A percentile compares a stretch with the other conserved stretches of the same genome.
Evolutionary conservation across 1,140 invertebrate species (phyloP).

Genomic region (Euglossa dilemma): DNA sequence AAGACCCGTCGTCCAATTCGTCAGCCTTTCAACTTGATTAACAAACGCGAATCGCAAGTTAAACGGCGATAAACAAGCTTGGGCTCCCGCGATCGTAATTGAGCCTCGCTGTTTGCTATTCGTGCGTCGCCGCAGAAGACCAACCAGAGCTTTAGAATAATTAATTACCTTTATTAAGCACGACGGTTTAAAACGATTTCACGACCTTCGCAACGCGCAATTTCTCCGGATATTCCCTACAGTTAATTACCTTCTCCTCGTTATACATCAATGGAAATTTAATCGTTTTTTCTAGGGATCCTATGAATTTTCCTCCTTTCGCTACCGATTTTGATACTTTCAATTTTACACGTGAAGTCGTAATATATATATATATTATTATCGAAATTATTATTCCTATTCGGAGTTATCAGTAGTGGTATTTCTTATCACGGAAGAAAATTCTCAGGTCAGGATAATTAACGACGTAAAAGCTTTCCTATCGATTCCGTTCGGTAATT

Average conservation of each 20-base stretch:
- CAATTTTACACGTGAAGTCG: too few species aligned
- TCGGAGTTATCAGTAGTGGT: too few species aligned
- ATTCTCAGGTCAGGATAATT: not conserved
- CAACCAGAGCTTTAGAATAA: not conserved
- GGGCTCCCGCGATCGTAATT: not conserved
- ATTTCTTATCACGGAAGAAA: too few species aligned
- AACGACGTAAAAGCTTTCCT: not conserved
- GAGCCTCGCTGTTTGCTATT: not conserved
- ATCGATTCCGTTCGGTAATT: not conserved
- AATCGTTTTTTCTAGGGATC: not conserved
- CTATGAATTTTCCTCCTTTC: not conserved
- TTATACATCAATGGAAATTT: not conserved
- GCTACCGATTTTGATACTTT: too few species aligned
- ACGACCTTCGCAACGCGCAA: not conserved
- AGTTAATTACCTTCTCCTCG: not conserved
- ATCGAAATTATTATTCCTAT: too few species aligned
- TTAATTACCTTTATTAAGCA: not conserved
- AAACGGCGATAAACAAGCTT: not conserved
- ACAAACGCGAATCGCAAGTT: not conserved
- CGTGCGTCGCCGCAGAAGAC: not conserved
- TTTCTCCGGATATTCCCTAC: not conserved
- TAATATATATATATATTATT: too few species aligned
- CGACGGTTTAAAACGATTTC: not conserved
- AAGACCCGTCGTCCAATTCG: not conserved
- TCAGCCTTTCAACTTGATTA: not conserved